Evolutionary conservation across 2,888 invertebrate genomes (phyloP), one percentile per base, ranked within the genome.

Genomic region (Nomada hirtipes): DNA sequence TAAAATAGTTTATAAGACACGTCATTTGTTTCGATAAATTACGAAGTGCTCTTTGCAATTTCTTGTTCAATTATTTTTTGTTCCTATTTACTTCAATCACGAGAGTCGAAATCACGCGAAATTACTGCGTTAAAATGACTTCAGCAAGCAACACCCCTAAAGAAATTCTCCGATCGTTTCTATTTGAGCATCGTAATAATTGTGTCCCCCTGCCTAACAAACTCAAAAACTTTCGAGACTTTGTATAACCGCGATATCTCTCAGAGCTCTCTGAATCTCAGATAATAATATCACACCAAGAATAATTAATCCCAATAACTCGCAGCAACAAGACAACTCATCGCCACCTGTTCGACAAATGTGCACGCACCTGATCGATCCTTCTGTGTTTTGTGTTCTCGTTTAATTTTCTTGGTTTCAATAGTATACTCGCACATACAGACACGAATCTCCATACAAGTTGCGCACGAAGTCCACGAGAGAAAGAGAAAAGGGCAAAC

Each of bases 401-500:
- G 42, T 72, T 36, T 63, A 3, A 42, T 72, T 50, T 29, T 44
- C 69, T 77, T 65, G 26, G 59, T 65, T 78, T 47, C 29, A 13
- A 71, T 47, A 3, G 47, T 47, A 15, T 47, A 47, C 47, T 3
- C 15, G 47, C 44, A 13, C 42, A 52, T 57, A 68, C 67, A 42
- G 53, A 79, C 64, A 71, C 63, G 44, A 70, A 70, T 50, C n/a
- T 50, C n/a, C 15, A 26, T n/a, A 36, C 71, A 71, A 78, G 65
- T 26, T 47, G 26, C 68, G 44, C 7, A 13, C 10, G 36, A 70
- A 63, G 44, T 53, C 60, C 60, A 53, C 53, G 2, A 20, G 4
- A 18, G 29, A 55, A 61, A 36, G 2, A n/a, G 4, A 44, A 3
- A 63, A 3, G 26, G n/a, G 0, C 1, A 42, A 20, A 47, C n/a